Base-by-base conservation (phyloP, 53 echinoderm and acorn worm genomes). In the Patiria pectinifera region DNA sequence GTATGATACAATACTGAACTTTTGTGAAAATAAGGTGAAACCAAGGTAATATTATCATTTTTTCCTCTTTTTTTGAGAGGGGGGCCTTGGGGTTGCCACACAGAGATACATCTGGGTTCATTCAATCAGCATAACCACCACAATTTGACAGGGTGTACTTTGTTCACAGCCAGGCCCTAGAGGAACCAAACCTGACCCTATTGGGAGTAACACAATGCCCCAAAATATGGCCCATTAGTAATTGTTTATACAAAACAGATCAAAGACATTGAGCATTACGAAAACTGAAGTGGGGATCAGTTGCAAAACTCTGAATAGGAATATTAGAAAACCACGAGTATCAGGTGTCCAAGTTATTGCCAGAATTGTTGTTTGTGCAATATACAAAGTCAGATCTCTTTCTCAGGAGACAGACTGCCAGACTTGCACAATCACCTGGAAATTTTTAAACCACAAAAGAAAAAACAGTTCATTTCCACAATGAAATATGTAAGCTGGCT, bases 131-230 rank as follows among this genome's bases (percentile, higher is more conserved):
- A 74, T 71, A 71, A 48, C 86, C 21, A 11, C 23, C 23, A 19
- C 12, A 11, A 70, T 12, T 13, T 74, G 86, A 87, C 87, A 71
- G 78, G 87, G 77, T 60, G 78, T 77, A 59, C 76, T 12, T 59
- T 76, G 48, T 71, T 49, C 75, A 48, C 25, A 13, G 87, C 45
- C 24, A 49, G 86, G 18, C 71, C 70, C 62, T 21, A 69, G 53
- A 59, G 78, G 87, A 12, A 87, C 75, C 87, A 87, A 87, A 87
- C 48, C 11, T 87, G 78, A 60, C 43, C 78, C 87, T 60, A 45
- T 61, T 25, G 45, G 87, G 53, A 35, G 87, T 77, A 76, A 87
- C 77, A 62, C 35, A 77, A 87, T 76, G 60, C 78, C 58, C 62
- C 25, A 6, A 45, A 59, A 77, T 24, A 87, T 45, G n/a, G 26